These are phyloP conservation scores for Nyctereutes procyonoides DNA, from an alignment of 2,113 vertebrate species.

Conservation along the genomic window DNA sequence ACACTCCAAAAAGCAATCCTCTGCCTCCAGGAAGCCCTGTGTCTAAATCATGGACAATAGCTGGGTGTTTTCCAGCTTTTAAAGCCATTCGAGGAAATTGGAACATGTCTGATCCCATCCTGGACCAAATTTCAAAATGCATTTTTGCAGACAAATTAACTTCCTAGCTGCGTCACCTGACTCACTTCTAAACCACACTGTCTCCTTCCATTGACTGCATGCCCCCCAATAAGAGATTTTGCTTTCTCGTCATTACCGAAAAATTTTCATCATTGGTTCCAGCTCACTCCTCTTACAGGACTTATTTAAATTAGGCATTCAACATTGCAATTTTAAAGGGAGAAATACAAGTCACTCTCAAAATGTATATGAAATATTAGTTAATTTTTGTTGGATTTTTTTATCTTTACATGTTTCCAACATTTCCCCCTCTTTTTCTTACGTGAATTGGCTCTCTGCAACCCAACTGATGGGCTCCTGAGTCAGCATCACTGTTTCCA, in stretches of 20 bases:
- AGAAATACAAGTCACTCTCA: not conserved
- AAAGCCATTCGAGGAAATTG: slow-evolving; percentile 56
- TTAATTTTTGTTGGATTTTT: not conserved
- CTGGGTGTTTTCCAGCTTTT: slow-evolving; percentile 64
- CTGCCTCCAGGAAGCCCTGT: slow-evolving; percentile 52
- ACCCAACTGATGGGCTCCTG: not conserved
- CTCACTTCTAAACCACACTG: slow-evolving; percentile 40
- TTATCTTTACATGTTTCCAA: not conserved
- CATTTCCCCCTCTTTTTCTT: not conserved
- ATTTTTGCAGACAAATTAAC: slow-evolving; percentile 48
- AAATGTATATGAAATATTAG: not conserved
- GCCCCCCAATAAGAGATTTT: not conserved
- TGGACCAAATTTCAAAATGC: slow-evolving; percentile 38
- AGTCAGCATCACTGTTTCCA: slow-evolving; percentile 64
- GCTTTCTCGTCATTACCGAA: not conserved
- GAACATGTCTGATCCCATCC: slow-evolving; percentile 28
- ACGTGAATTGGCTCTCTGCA: not conserved
- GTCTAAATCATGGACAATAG: not conserved
- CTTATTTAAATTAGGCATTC: not conserved
- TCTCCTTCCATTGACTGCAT: not conserved
- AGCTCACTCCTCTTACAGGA: not conserved
- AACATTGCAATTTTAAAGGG: not conserved
- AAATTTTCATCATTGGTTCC: not conserved
- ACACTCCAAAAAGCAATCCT: not conserved
- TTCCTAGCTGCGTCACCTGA: slow-evolving; percentile 58